Evolutionary conservation across 2,797 vertebrate genomes (phyloP), one percentile per base, ranked within the genome.

Genomic region (Crenuchus spilurus): DNA sequence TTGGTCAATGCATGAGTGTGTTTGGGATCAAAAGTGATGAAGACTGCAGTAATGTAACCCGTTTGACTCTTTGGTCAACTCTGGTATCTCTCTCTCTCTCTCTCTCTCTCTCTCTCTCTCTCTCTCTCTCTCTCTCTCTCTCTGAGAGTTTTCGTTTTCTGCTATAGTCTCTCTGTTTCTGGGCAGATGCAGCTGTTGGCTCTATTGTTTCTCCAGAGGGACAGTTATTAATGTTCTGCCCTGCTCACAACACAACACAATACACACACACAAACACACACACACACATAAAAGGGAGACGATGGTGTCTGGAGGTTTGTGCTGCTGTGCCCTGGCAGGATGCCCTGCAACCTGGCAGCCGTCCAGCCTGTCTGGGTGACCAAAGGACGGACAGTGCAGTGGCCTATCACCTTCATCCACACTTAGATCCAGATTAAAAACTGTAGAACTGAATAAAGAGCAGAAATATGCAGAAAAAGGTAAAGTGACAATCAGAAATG

Each of bases 141-240:
- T 18, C 5, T 1, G 42, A 2, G 11, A 4, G 14, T 44, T 2
- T 41, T 31, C 3, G 22, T 14, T 28, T 10, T 28, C 4, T 26
- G 49, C 24, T 52, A 1, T 52, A 13, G 49, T 28, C 24, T 51
- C 48, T 26, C 48, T 51, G 48, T 51, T 22, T 52, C 49, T 52
- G 49, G 49, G 49, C 54, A 57, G 54, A 57, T 57, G 54, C 30
- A 33, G 54, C 54, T 57, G 54, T 33, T 54, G 37, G 57, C 81
- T 91, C 84, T 89, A 86, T 85, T 83, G 87, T 88, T 90, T 84
- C 90, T 84, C 63, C 85, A 75, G 82, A 83, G 76, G 79, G 82
- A 84, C 78, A 79, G 77, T 74, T 82, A 91, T 93, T 90, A 93
- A 92, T 89, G 85, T 84, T 88, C 84, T 85, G 89, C 31, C 37